Conservation (phyloP, 2,113 vertebrate genomes). For the Oryctolagus cuniculus region mOryCun1.1 NC_091443.1:642001-642500, state of each 20-base stretch:
- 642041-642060: background rate
- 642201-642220: too few species aligned
- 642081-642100: background rate
- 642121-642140: background rate
- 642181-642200: background rate
- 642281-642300: background rate
- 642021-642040: background rate
- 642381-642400: slow-evolving; percentile 65
- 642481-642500: slow-evolving; percentile 69
- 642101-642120: background rate
- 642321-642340: background rate
- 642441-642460: slow-evolving; percentile 66
- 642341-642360: background rate
- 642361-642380: slow-evolving; percentile 53
- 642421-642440: slow-evolving; percentile 43
- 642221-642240: too few species aligned
- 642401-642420: slow-evolving; percentile 50
- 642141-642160: background rate
- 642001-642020: background rate
- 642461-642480: slow-evolving; percentile 67
- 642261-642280: too few species aligned
- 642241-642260: too few species aligned
- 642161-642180: too few species aligned
- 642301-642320: background rate
- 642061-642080: background rate